Evolutionary conservation across 2,113 vertebrate genomes (phyloP).

Genomic region (Catharus bicknelli): DNA sequence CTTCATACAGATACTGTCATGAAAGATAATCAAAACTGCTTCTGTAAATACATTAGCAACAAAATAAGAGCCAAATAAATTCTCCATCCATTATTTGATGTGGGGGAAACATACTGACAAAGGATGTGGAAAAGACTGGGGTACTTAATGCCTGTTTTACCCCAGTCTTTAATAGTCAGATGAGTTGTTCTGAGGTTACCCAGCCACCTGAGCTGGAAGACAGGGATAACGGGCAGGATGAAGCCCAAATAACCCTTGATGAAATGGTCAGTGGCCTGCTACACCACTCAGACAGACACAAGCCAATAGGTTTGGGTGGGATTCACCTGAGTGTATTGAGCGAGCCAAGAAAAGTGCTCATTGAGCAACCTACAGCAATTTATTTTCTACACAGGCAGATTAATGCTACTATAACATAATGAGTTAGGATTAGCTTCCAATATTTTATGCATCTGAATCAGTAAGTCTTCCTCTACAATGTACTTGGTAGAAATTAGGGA

Average conservation of each 20-base stretch:
- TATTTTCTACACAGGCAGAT: background rate
- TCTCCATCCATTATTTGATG: background rate
- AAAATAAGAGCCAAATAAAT: background rate
- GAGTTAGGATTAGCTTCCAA: background rate
- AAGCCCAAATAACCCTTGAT: background rate
- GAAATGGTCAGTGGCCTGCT: background rate
- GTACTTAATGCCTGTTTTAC: background rate
- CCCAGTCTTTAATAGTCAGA: background rate
- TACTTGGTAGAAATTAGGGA: background rate
- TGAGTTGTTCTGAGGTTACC: fast-evolving
- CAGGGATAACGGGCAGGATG: background rate
- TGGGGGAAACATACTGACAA: background rate
- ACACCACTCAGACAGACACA: background rate
- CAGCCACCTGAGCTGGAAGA: background rate
- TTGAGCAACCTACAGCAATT: background rate
- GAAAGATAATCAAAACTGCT: background rate
- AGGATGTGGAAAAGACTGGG: background rate
- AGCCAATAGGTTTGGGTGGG: fast-evolving
- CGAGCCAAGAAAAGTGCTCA: background rate
- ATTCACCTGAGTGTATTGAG: background rate
- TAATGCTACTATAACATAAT: background rate
- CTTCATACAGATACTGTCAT: background rate
- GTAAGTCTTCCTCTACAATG: background rate
- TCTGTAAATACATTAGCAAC: background rate
- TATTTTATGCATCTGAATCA: background rate